Percentiles rank a stretch among this genome's conserved stretches.
phyloP scores from a whole-genome alignment of 2,113 vertebrate species.

The Erinaceus europaeus region DNA sequence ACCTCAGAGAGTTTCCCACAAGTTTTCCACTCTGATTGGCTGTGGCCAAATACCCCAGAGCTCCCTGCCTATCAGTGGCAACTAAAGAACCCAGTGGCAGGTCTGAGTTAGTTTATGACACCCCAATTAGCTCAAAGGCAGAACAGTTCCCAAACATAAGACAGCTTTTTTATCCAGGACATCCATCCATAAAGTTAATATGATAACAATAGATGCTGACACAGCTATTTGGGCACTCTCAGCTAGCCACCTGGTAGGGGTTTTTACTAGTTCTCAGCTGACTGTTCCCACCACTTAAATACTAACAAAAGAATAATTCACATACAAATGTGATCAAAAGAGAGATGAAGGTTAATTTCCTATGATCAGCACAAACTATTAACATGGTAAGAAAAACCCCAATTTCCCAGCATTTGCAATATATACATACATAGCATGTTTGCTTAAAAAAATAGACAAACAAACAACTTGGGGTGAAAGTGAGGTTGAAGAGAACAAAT shows the following conservation, averaged over 20 bases:
- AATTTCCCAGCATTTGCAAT: conserved; percentile 67
- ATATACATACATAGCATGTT: conserved; percentile 72
- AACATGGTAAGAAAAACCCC: conserved; percentile 65
- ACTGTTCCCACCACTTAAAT: conserved; percentile 70
- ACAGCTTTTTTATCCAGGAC: conserved; percentile 4
- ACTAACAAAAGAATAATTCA: conserved; percentile 54
- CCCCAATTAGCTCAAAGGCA: not conserved
- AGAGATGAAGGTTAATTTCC: conserved; percentile 65
- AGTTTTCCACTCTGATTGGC: not conserved
- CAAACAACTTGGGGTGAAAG: conserved; percentile 53
- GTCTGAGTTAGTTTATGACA: not conserved
- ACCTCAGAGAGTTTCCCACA: not conserved
- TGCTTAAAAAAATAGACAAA: too few relatives aligned
- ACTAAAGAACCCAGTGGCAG: not conserved
- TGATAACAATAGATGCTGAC: too few relatives aligned
- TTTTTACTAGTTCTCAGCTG: conserved; percentile 45
- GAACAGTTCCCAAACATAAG: too few relatives aligned
- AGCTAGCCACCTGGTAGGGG: conserved; percentile 46
- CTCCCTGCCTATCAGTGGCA: not conserved
- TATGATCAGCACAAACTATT: conserved; percentile 78
- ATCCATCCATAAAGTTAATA: conserved; percentile 35
- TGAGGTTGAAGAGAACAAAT: not conserved
- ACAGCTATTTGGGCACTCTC: too few relatives aligned
- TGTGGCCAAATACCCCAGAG: not conserved
- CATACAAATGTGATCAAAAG: conserved; percentile 65